These are phyloP conservation scores for Valencia hispanica DNA, from an alignment of 2,797 vertebrate genomes.

Conservation along the genomic window DNA sequence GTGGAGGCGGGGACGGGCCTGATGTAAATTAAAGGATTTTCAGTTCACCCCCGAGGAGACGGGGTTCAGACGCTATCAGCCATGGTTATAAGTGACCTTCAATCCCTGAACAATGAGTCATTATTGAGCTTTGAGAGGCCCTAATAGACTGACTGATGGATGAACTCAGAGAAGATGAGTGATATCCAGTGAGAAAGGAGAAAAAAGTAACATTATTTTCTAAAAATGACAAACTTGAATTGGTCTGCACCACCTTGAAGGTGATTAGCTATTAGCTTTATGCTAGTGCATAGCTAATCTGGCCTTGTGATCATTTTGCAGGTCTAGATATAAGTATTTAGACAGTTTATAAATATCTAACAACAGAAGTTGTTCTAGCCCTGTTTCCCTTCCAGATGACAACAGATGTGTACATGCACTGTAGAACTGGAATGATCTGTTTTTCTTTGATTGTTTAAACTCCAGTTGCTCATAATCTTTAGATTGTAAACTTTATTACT, in stretches of 20 bases:
- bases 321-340: not conserved
- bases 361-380: not conserved
- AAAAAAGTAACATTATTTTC: conserved; percentile 22
- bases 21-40: conserved; percentile 80
- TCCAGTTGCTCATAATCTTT: too few relatives aligned
- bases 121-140: conserved; percentile 70
- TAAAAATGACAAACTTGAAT: conserved; percentile 28
- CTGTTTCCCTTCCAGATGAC: not conserved
- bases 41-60: conserved; percentile 65
- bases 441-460: not conserved
- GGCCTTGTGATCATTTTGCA: not conserved
- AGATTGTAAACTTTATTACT: too few relatives aligned
- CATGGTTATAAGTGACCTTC: conserved; percentile 77
- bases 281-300: not conserved
- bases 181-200: conserved; percentile 28
- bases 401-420: not conserved
- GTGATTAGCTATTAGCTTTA: not conserved
- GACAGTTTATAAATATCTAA: not conserved
- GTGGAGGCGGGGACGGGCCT: conserved; percentile 59
- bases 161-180: conserved; percentile 65
- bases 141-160: conserved; percentile 80
- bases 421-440: not conserved
- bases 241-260: conserved; percentile 13
- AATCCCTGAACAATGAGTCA: conserved; percentile 78
- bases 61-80: conserved; percentile 73